Conservation (phyloP, 1,140 invertebrate genomes). For the Nilaparvata lugens region DNA sequence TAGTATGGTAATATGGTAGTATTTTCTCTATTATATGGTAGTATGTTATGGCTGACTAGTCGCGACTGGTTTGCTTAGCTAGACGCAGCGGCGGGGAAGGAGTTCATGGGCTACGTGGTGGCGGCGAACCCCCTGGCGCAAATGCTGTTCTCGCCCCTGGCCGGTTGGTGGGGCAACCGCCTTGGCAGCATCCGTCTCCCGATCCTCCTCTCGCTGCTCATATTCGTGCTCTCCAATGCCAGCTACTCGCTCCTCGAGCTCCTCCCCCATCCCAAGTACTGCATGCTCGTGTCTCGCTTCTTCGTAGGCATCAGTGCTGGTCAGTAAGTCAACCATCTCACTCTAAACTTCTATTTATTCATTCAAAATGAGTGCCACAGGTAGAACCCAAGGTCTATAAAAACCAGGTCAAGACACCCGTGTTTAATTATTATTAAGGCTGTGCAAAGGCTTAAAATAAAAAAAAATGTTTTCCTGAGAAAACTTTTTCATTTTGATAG, state of each 20-base stretch:
- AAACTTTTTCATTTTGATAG: too few species aligned
- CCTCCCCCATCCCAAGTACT: constrained; percentile 48
- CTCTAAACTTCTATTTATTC: too few species aligned
- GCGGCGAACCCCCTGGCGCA: constrained; percentile 82
- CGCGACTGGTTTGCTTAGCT: constrained; percentile 44
- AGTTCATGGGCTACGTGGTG: constrained; percentile 76
- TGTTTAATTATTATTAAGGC: too few species aligned
- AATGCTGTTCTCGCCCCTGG: constrained; percentile 76
- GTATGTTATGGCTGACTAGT: neutral
- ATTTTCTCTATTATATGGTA: too few species aligned
- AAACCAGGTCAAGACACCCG: too few species aligned
- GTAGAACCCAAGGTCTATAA: too few species aligned
- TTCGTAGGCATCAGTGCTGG: constrained; percentile 81
- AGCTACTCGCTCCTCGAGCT: constrained; percentile 71
- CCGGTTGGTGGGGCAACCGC: constrained; percentile 78
- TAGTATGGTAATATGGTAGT: too few species aligned
- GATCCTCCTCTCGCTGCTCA: constrained; percentile 54
- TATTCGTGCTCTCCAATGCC: constrained; percentile 67
- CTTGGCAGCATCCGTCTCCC: constrained; percentile 59
- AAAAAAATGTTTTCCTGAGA: too few species aligned
- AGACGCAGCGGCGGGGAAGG: constrained; percentile 63
- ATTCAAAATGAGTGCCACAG: too few species aligned
- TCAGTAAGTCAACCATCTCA: constrained; percentile 40
- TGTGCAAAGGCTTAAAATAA: too few species aligned
- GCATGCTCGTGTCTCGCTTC: constrained; percentile 67